Evolutionary conservation across 2,797 vertebrate genomes (phyloP), one percentile per base, ranked within the genome.

Genomic region (Echeneis naucrates): DNA sequence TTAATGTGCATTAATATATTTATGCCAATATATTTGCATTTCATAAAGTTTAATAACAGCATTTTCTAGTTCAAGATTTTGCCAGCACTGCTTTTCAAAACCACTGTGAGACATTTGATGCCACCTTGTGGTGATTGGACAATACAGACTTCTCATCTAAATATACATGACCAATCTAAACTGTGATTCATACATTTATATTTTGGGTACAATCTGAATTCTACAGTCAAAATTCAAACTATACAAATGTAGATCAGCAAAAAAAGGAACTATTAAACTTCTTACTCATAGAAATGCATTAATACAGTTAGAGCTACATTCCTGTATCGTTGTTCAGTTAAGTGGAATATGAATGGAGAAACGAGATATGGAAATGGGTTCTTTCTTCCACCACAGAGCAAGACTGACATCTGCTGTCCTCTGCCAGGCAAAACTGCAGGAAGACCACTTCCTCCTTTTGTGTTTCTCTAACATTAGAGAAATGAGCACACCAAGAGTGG

Each of bases 351-450:
- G 30, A 30, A 30, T 30, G 6, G 30, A 30, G 30, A 30, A 30
- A 6, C 6, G 6, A 23, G 19, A 13, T 52, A 33, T 27, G 5
- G 6, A 6, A 27, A 30, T 8, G 0, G 14, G 12, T 38, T 72
- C 9, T 23, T 4, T 23, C 3, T 50, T 62, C 26, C 24, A 78
- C 19, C 73, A 59, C 54, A 76, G 89, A 83, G 71, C 84, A 90
- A 90, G 45, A 88, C 80, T 90, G 91, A 86, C 91, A 87, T 57
- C 92, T 91, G 68, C 82, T 81, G 91, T 78, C 56, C 21, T 14
- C 9, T 13, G 17, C 11, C 1, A 42, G 2, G 2, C 23, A 78
- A 2, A 48, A 30, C 30, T 30, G 30, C 30, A 30, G 30, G 30
- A 30, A 30, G n/a, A n/a, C n/a, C n/a, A n/a, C n/a, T n/a, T n/a